These are phyloP conservation scores for Platysteira castanea DNA, from an alignment of 2,113 vertebrate species.

Conservation along the genomic window DNA sequence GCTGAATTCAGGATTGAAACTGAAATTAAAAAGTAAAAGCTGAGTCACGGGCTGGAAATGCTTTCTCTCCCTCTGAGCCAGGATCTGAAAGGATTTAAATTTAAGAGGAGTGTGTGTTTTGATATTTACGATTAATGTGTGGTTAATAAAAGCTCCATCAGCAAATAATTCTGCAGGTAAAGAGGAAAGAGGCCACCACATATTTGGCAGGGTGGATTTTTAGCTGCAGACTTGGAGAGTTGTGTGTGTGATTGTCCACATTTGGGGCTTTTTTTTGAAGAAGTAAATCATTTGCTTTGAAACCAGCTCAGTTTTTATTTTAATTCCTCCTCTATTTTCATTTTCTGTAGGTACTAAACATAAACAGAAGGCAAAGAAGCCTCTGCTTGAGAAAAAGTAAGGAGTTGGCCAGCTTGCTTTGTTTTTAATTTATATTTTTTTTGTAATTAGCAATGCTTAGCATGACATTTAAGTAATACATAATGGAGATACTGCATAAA, in stretches of 20 bases:
- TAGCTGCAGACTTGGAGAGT: not conserved
- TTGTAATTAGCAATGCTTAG: not conserved
- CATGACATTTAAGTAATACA: not conserved
- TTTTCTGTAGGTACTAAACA: slow-evolving; percentile 51
- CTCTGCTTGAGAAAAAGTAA: slow-evolving; percentile 63
- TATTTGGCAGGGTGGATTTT: not conserved
- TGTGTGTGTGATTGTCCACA: not conserved
- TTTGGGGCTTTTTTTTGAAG: no score
- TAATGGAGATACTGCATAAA: not conserved
- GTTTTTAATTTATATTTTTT: accelerated
- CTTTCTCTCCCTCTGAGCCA: not conserved
- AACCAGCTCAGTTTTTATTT: not conserved
- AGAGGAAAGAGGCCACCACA: not conserved
- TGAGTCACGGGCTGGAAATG: not conserved
- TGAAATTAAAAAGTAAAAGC: not conserved
- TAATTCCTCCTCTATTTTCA: not conserved
- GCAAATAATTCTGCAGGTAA: not conserved
- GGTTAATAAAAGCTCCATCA: not conserved
- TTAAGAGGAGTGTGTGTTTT: not conserved
- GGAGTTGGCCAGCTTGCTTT: not conserved
- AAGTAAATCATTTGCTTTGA: not conserved
- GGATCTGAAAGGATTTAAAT: not conserved
- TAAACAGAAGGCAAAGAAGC: slow-evolving; percentile 24
- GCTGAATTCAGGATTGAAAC: not conserved
- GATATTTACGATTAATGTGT: not conserved